phyloP scores from a whole-genome alignment of 2,113 vertebrate genomes.

The Aix galericulata region DNA sequence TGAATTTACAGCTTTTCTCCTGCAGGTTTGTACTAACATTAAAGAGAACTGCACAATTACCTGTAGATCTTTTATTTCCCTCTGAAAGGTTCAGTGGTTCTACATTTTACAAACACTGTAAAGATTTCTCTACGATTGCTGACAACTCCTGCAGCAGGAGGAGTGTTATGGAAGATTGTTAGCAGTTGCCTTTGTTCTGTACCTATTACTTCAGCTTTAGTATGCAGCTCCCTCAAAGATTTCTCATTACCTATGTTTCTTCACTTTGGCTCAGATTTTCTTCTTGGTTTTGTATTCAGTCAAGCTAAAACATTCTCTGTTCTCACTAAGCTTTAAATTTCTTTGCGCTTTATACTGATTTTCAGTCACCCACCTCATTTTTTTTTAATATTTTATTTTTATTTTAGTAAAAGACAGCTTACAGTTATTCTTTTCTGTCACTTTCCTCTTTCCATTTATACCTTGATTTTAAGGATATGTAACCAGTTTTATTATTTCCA shows the following conservation, averaged over 20 bases:
- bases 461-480: neutral
- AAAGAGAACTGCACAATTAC: neutral
- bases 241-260: neutral
- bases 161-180: neutral
- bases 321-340: neutral
- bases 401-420: neutral
- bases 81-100: neutral
- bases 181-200: neutral
- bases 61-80: neutral
- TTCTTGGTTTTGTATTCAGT: neutral
- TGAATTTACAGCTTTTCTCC: neutral
- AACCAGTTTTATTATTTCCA: neutral
- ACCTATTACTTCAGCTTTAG: neutral
- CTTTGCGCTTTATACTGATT: neutral
- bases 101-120: neutral
- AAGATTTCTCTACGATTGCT: neutral
- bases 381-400: neutral
- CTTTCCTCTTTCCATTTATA: neutral
- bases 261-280: neutral
- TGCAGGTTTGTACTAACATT: neutral
- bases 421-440: neutral
- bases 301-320: neutral
- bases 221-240: neutral
- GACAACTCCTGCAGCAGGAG: neutral
- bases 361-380: neutral